Percentiles rank a stretch among this genome's conserved stretches.
Conservation (phyloP, 2,113 vertebrate species). For the Corythornis cristatus region DNA sequence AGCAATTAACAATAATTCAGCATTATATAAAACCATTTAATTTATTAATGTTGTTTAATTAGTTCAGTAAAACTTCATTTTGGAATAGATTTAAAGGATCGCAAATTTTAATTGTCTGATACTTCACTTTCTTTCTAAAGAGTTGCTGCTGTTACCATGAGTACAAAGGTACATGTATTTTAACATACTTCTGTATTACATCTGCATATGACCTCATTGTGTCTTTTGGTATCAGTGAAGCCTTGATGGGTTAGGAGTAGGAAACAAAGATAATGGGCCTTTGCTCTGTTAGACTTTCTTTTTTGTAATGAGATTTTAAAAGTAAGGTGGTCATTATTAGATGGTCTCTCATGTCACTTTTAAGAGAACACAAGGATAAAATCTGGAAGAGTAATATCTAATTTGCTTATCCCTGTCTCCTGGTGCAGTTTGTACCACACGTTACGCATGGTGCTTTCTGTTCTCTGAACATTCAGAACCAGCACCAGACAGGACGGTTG, state of each 20-base stretch:
- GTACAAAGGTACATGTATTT: not conserved
- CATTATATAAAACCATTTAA: not conserved
- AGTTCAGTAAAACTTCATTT: not conserved
- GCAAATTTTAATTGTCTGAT: not conserved
- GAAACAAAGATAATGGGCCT: not conserved
- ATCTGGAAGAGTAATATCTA: not conserved
- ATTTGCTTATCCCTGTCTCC: not conserved
- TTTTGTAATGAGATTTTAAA: not conserved
- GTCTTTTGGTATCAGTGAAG: not conserved
- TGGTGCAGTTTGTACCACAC: fast-evolving
- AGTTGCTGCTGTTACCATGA: not conserved
- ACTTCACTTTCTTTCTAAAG: not conserved
- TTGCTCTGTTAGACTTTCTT: not conserved
- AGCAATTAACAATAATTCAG: not conserved
- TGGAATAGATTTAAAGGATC: not conserved
- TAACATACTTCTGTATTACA: not conserved
- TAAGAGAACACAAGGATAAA: not conserved
- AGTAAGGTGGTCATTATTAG: not conserved
- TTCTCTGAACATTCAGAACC: not conserved
- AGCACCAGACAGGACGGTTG: not conserved
- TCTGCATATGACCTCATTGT: not conserved
- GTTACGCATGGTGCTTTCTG: not conserved
- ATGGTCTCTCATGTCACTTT: not conserved
- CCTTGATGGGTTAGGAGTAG: not conserved
- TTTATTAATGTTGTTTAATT: not conserved